Conservation (phyloP, 2,113 vertebrate genomes). For the Oreocharis arfaki region DNA sequence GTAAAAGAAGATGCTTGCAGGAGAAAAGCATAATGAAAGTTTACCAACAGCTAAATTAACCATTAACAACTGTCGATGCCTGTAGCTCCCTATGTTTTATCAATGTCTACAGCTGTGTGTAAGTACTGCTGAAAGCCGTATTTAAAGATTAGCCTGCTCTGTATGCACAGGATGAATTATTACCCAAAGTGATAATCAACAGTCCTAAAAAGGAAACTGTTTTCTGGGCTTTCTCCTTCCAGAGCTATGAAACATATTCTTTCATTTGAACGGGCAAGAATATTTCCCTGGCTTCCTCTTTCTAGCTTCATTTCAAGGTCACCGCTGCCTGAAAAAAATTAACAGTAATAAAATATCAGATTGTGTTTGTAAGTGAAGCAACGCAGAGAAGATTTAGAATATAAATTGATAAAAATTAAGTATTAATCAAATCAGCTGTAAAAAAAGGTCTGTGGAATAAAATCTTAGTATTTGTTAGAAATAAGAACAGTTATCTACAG, state of each 20-base stretch:
- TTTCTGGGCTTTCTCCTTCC: background rate
- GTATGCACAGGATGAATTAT: slow-evolving; percentile 52
- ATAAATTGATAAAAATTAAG: background rate
- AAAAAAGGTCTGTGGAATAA: background rate
- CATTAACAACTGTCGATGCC: slow-evolving; percentile 51
- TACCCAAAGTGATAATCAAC: slow-evolving; percentile 21
- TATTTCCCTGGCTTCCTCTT: background rate
- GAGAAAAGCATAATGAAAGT: slow-evolving; percentile 50
- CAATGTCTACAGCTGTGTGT: slow-evolving; percentile 54
- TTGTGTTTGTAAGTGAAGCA: background rate
- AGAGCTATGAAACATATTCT: background rate
- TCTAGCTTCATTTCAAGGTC: background rate
- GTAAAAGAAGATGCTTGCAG: slow-evolving; percentile 16
- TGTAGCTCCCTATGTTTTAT: slow-evolving; percentile 35
- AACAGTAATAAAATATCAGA: background rate
- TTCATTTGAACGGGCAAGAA: background rate
- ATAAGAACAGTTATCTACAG: background rate
- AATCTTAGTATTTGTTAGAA: background rate
- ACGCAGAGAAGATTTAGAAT: background rate
- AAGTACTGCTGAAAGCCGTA: background rate
- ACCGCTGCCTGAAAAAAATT: background rate
- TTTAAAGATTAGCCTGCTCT: slow-evolving; percentile 40
- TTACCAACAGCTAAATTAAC: slow-evolving; percentile 62
- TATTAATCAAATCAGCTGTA: background rate
- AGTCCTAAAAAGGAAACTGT: background rate